Evolutionary conservation across 2,888 invertebrate genomes (phyloP).

Genomic region (Agriopis aurantiaria): DNA sequence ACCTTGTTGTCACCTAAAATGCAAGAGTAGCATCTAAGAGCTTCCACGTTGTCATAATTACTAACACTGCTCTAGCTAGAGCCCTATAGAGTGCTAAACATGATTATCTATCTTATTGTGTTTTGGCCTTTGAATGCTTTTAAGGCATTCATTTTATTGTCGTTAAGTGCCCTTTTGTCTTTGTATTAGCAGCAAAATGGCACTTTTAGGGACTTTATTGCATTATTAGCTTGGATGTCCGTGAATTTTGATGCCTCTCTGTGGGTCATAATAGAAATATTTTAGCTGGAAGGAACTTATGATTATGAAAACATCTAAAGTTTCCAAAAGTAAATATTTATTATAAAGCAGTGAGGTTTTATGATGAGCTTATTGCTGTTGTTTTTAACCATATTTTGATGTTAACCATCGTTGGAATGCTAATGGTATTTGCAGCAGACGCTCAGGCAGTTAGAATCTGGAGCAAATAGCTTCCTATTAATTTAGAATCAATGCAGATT

Average conservation of each 20-base stretch:
- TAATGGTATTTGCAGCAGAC: constrained; percentile 7
- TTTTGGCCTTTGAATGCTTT: constrained; percentile 17
- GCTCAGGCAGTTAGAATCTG: constrained; percentile 16
- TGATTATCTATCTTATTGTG: constrained; percentile 11
- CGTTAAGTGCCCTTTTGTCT: constrained; percentile 67
- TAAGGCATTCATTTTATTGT: constrained; percentile 9
- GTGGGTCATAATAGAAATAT: background rate
- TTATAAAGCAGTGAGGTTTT: no score
- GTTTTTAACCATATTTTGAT: background rate
- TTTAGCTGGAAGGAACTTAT: no score
- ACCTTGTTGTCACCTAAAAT: constrained; percentile 20
- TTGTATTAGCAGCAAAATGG: constrained; percentile 70
- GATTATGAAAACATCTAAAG: no score
- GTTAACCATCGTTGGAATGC: constrained; percentile 6
- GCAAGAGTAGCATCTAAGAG: constrained; percentile 41
- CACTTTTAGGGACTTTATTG: constrained; percentile 58
- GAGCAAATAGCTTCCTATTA: constrained; percentile 17
- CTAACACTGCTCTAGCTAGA: constrained; percentile 53
- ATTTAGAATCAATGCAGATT: constrained; percentile 17
- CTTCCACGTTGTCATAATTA: constrained; percentile 67
- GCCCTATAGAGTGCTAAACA: constrained; percentile 8
- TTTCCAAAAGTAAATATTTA: no score
- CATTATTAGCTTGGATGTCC: constrained; percentile 13
- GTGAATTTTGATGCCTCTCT: background rate
- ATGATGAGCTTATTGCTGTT: background rate